Evolutionary conservation across 2,888 invertebrate species (phyloP), one percentile per base, ranked within the genome.

Genomic region (Plebejus argus): DNA sequence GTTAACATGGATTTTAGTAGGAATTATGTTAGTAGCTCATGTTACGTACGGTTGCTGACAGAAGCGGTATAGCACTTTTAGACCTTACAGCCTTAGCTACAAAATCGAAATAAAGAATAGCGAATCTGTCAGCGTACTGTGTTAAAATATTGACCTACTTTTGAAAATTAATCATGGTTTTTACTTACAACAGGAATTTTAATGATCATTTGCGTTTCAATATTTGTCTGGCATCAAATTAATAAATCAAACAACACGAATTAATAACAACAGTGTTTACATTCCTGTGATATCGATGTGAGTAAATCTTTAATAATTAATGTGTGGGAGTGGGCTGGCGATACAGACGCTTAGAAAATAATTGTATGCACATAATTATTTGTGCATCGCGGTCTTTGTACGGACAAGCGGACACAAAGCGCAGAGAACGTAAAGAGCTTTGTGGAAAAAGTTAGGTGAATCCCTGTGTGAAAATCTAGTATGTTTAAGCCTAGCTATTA

Each of bases 301-400:
- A 70, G 76, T 81, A 80, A 80, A 79, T 81, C 82, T 81, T 82
- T 81, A 81, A 81, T 81, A 81, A 81, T 81, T 80, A 81, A 79
- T 79, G 61, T 66, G 39, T 70, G 72, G 76, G 76, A 76, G 80
- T 58, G 78, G 77, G 76, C 78, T 80, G 80, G 83, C 82, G 82
- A 86, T 87, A 86, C 84, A 83, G 87, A 85, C 88, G 90, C 86
- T 91, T 91, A 90, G 87, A 85, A 89, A 90, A 91, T 92, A 92
- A 92, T 91, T 89, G 91, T 91, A 93, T 93, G 93, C 92, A 92
- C 92, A 93, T 93, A 93, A 93, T 93, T 91, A 92, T 92, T 92
- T 91, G 91, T 90, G 90, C 90, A 90, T 84, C 87, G 88, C 86
- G 85, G 85, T 89, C 89, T 91, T 91, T 91, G 88, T 89, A 86